A percentile compares a stretch with the other conserved stretches of the same genome.
Evolutionary conservation across 2,113 vertebrate genomes (phyloP).

Genomic region (Semnornis frantzii): DNA sequence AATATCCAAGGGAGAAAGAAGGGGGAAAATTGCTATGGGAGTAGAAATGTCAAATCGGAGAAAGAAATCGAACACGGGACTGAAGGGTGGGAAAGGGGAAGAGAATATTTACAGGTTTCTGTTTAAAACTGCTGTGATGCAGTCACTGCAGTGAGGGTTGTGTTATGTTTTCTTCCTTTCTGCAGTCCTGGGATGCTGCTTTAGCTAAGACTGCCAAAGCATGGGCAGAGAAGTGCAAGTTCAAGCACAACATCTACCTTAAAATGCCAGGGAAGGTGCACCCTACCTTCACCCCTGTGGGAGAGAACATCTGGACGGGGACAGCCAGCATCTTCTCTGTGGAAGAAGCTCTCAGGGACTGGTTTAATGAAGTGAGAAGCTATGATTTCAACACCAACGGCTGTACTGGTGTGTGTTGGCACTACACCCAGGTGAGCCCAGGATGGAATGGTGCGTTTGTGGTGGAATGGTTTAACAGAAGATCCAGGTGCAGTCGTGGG

Average conservation of each 20-base stretch:
- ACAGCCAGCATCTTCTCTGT: slow-evolving; percentile 65
- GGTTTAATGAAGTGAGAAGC: slow-evolving; percentile 59
- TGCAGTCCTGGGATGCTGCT: slow-evolving; percentile 78
- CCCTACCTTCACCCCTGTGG: slow-evolving; percentile 61
- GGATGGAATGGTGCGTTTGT: background rate
- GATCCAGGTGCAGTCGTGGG: background rate
- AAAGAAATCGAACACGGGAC: background rate
- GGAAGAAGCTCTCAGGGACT: slow-evolving; percentile 42
- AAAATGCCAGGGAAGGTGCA: slow-evolving; percentile 48
- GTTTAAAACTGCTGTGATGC: background rate
- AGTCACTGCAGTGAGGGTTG: background rate
- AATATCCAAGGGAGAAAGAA: background rate
- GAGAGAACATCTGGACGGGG: slow-evolving; percentile 79
- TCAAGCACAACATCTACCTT: slow-evolving; percentile 58
- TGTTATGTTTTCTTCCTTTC: background rate
- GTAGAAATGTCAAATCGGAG: background rate
- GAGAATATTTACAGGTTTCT: background rate
- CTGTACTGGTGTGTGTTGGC: slow-evolving; percentile 57
- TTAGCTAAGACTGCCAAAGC: slow-evolving; percentile 76
- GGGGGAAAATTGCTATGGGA: background rate
- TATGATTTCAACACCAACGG: slow-evolving; percentile 55
- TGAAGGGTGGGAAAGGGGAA: background rate
- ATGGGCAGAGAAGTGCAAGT: slow-evolving; percentile 74
- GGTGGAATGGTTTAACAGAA: background rate
- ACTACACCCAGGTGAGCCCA: slow-evolving; percentile 75